A percentile compares a stretch with the other conserved stretches of the same genome.
phyloP scores from a whole-genome alignment of 1,140 invertebrate genomes.

The Brachystomella parvula region DNA sequence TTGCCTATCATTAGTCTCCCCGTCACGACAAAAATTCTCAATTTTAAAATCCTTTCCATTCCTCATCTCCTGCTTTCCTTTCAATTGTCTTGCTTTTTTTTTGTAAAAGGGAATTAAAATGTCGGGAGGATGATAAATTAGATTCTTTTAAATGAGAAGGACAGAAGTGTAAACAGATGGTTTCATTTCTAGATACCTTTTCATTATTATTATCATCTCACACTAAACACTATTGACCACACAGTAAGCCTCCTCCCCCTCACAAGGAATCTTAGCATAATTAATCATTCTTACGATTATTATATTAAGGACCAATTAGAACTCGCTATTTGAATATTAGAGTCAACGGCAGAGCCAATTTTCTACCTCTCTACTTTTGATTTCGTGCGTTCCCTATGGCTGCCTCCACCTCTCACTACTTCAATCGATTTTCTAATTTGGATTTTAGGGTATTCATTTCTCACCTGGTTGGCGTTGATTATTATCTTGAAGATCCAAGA shows the following conservation, averaged over 20 bases:
- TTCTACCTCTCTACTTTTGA: not conserved
- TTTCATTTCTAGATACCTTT: not conserved
- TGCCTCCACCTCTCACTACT: not conserved
- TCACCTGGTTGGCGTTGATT: slow-evolving; percentile 8
- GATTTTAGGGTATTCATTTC: not conserved
- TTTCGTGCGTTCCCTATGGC: not conserved
- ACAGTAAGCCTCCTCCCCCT: too few species aligned
- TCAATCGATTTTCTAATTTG: not conserved
- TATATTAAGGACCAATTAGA: not conserved
- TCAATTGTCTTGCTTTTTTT: not conserved
- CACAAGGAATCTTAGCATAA: too few species aligned
- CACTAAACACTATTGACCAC: not conserved
- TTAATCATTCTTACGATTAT: slow-evolving; percentile 1
- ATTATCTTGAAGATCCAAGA: slow-evolving; percentile 2
- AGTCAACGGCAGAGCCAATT: not conserved
- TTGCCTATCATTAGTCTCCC: slow-evolving; percentile 1
- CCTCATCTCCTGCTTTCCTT: not conserved
- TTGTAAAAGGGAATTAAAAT: slow-evolving; percentile 2
- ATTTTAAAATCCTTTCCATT: not conserved
- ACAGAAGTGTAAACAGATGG: slow-evolving; percentile 4
- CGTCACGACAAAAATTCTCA: slow-evolving; percentile 5
- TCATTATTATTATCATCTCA: too few species aligned
- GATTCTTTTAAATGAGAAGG: not conserved
- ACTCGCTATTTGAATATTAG: not conserved
- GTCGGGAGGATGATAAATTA: slow-evolving; percentile 3